A percentile compares a stretch with the other conserved stretches of the same genome.
Evolutionary conservation across 1,140 invertebrate species (phyloP).

Genomic region (Leptestheria dahalacensis): DNA sequence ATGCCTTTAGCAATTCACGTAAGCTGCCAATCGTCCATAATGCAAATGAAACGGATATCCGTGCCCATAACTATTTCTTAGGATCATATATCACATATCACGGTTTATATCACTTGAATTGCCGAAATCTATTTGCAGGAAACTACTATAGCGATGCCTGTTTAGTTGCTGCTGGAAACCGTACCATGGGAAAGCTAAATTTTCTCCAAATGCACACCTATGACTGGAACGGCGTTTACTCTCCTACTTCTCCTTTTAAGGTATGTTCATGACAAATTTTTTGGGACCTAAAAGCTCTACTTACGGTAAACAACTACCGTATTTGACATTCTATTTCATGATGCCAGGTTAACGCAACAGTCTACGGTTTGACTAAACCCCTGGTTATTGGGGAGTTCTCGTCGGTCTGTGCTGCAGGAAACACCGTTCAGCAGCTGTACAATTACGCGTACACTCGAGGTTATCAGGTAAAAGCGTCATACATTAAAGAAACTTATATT

Average conservation of each 20-base stretch:
- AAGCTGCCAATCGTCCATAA: too few species aligned
- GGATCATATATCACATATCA: too few species aligned
- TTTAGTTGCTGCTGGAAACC: constrained; percentile 3
- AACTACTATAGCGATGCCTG: constrained; percentile 15
- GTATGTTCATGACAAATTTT: not conserved
- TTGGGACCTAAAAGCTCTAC: not conserved
- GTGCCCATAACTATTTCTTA: too few species aligned
- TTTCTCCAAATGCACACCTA: constrained; percentile 18
- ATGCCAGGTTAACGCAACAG: not conserved
- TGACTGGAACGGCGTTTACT: constrained; percentile 13
- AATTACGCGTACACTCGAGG: constrained; percentile 27
- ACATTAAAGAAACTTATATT: not conserved
- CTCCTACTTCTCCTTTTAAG: not conserved
- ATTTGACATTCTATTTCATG: too few species aligned
- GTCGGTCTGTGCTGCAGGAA: constrained; percentile 22
- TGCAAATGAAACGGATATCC: too few species aligned
- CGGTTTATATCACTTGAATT: too few species aligned
- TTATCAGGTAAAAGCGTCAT: constrained; percentile 20
- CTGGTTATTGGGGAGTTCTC: constrained; percentile 30
- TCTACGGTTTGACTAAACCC: constrained; percentile 27
- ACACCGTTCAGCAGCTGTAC: constrained; percentile 24
- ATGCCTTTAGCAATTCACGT: not conserved
- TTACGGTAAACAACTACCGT: too few species aligned
- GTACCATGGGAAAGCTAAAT: constrained; percentile 5
- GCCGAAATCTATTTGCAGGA: too few species aligned